Percentiles rank a stretch among this genome's conserved stretches.
Conservation (phyloP, 2,113 vertebrate genomes). For the Seriola aureovittata region DNA sequence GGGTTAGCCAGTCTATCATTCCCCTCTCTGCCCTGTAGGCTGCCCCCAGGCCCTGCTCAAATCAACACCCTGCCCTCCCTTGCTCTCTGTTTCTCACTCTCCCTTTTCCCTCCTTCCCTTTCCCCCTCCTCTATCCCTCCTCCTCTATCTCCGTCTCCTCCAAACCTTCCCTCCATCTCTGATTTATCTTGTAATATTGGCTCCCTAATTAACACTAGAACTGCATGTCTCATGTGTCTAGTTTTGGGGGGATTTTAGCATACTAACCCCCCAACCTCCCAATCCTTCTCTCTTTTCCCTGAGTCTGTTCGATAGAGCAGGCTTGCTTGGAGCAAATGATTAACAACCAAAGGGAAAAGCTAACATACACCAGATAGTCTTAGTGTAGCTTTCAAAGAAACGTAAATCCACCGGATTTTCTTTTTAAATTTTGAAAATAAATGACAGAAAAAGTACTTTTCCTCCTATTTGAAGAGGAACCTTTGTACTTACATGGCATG, state of each 20-base stretch:
- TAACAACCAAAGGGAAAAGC: constrained; percentile 75
- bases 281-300: constrained; percentile 49
- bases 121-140: constrained; percentile 45
- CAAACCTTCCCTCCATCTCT: constrained; percentile 74
- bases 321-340: constrained; percentile 75
- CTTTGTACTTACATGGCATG: neutral
- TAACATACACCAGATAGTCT: constrained; percentile 54
- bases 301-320: constrained; percentile 63
- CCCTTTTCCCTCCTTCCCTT: constrained; percentile 45
- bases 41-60: constrained; percentile 76
- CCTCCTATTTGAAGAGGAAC: constrained; percentile 14
- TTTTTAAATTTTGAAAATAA: constrained; percentile 12
- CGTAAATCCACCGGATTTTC: constrained; percentile 34
- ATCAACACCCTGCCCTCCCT: constrained; percentile 68
- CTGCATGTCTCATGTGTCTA: constrained; percentile 77
- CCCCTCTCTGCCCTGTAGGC: constrained; percentile 73
- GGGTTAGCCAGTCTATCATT: constrained; percentile 78
- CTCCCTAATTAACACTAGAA: constrained; percentile 82
- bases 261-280: constrained; percentile 68
- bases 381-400: constrained; percentile 61
- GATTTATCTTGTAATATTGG: constrained; percentile 84
- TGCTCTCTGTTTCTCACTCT: constrained; percentile 54
- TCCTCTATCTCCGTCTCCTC: constrained; percentile 60
- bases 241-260: constrained; percentile 78
- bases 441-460: constrained; percentile 15